Conservation (phyloP, 2,113 vertebrate species). For the Lipotes vexillifer region DNA sequence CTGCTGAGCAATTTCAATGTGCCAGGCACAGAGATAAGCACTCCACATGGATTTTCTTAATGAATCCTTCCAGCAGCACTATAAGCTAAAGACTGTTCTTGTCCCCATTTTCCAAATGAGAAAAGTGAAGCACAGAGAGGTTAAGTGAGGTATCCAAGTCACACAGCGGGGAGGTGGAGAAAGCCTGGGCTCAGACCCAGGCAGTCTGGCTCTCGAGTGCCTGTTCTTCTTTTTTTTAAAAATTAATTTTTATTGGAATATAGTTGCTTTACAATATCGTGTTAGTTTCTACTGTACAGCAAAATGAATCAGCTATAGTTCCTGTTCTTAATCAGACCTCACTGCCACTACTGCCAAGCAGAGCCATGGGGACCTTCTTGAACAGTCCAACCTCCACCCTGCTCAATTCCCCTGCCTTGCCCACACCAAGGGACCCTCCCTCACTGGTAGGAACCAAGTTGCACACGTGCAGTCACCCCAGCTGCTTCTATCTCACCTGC, state of each 20-base stretch:
- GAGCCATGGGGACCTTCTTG: not conserved
- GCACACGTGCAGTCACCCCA: not conserved
- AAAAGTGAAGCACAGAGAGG: not conserved
- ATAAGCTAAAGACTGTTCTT: not conserved
- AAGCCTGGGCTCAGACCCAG: not conserved
- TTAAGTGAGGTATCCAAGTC: no score
- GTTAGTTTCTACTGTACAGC: no score
- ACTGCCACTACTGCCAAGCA: fast-evolving
- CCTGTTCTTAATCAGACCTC: not conserved
- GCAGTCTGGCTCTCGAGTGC: not conserved
- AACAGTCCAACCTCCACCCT: not conserved
- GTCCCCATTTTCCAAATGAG: not conserved
- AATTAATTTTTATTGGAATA: no score
- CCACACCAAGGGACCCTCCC: not conserved
- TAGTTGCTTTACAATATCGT: no score
- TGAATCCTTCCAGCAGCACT: not conserved
- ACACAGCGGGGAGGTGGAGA: not conserved
- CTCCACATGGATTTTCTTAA: not conserved
- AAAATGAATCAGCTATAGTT: no score
- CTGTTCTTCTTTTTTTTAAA: not conserved
- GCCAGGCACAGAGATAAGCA: not conserved
- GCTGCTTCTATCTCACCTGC: not conserved
- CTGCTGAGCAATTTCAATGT: not conserved
- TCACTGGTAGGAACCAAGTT: not conserved
- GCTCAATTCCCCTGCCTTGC: fast-evolving